Evolutionary conservation across 2,888 invertebrate genomes (phyloP), one percentile per base, ranked within the genome.

Genomic region (Himalopsyche tibetana): DNA sequence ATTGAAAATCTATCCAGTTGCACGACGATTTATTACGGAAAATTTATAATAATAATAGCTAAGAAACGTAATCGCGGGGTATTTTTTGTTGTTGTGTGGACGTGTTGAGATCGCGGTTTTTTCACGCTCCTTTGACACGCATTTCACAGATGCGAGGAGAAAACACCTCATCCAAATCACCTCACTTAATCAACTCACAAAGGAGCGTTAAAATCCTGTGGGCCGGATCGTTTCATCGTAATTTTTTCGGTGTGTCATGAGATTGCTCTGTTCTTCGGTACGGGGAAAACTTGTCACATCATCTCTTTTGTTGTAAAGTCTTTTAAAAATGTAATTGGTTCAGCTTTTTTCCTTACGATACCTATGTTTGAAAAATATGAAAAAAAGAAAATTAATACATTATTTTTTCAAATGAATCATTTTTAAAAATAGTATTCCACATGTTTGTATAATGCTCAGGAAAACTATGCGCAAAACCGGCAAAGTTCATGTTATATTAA

Each of bases 151-250:
- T 74, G 74, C 38, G 74, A 36, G 15, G 36, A 36, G 28, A 74
- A 36, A 74, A 74, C 36, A 36, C 74, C 74, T 74, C 36, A 15
- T 74, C 36, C 74, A 74, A 74, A 74, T 74, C 74, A 74, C 36
- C 74, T 74, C 74, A 74, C 74, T 74, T 74, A 74, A 74, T 74
- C 74, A 74, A 74, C 74, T 38, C 74, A 74, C 74, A 74, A 74
- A 74, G 74, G 36, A 74, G 74, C 74, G 36, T 38, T 74, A 28
- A 74, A 74, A 74, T 74, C 74, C 36, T 74, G 63, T 63, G 19
- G 19, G 63, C 63, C 63, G 63, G 19, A 63, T 63, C 63, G 63
- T 63, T 74, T 74, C 74, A 6, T 74, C 36, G 74, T 74, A 19
- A 12, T 74, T 74, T 74, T 36, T 74, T 74, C 38, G 74, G 36